phyloP scores from a whole-genome alignment of 2,888 invertebrate species.

The Ligdia adustata region DNA sequence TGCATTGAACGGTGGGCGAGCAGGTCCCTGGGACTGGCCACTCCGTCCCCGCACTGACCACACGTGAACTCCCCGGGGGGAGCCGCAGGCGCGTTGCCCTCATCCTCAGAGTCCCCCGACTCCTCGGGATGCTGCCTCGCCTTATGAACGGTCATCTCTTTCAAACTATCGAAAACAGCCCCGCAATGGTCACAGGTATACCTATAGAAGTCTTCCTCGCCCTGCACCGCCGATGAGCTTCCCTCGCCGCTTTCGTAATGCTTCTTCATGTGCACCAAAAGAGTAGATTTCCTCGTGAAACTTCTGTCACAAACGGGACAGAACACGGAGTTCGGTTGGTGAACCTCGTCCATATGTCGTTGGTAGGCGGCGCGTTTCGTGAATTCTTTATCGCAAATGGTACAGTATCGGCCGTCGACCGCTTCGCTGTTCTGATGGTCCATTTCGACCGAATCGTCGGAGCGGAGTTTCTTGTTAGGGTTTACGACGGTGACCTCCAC shows the following conservation, averaged over 20 bases:
- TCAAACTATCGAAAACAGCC: constrained; percentile 82
- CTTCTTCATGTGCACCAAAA: constrained; percentile 86
- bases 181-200: constrained; percentile 84
- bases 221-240: constrained; percentile 54
- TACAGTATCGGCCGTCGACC: constrained; percentile 81
- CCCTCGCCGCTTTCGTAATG: constrained; percentile 79
- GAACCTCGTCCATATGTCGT: constrained; percentile 84
- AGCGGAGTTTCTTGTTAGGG: constrained; percentile 76
- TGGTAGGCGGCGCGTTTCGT: constrained; percentile 84
- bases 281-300: constrained; percentile 85
- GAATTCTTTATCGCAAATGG: constrained; percentile 85
- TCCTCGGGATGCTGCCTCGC: constrained; percentile 83
- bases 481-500: constrained; percentile 81
- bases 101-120: constrained; percentile 68
- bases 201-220: constrained; percentile 67
- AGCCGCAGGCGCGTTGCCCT: constrained; percentile 55
- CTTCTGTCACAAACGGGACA: constrained; percentile 86
- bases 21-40: constrained; percentile 79
- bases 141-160: constrained; percentile 83
- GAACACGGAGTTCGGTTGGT: constrained; percentile 80
- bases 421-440: constrained; percentile 71
- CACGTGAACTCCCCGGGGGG: constrained; percentile 80
- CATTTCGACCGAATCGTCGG: constrained; percentile 72
- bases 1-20: constrained; percentile 84
- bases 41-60: constrained; percentile 82